A percentile compares a stretch with the other conserved stretches of the same genome.
Evolutionary conservation across 2,888 invertebrate species (phyloP).

Genomic region (Bombyx huttoni): DNA sequence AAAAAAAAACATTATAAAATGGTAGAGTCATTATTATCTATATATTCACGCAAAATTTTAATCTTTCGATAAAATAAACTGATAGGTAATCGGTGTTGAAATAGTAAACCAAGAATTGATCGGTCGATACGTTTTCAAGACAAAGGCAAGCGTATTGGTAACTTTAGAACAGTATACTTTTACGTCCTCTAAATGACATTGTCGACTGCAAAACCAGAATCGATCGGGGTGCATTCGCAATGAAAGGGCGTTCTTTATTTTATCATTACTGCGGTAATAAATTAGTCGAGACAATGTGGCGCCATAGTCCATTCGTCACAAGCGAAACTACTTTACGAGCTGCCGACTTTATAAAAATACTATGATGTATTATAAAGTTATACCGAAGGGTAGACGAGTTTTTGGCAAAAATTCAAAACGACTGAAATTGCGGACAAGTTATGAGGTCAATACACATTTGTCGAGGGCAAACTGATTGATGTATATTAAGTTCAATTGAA

Average conservation of each 20-base stretch:
- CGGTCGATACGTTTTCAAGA: background rate
- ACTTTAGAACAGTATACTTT: background rate
- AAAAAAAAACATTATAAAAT: too few relatives aligned
- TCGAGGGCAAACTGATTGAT: too few relatives aligned
- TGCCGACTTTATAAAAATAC: conserved; percentile 25
- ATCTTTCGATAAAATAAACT: background rate
- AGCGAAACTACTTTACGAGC: conserved; percentile 13
- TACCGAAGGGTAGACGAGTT: conserved; percentile 16
- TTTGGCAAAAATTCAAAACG: conserved; percentile 28
- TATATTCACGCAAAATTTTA: background rate
- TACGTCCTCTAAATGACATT: background rate
- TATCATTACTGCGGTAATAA: conserved; percentile 30
- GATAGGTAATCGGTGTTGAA: background rate
- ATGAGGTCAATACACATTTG: background rate
- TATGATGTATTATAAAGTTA: conserved; percentile 15
- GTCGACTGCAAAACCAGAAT: background rate
- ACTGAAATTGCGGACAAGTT: conserved; percentile 1
- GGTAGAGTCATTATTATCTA: background rate
- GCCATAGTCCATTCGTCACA: conserved; percentile 34
- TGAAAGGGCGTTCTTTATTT: conserved; percentile 13
- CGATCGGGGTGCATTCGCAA: conserved; percentile 8
- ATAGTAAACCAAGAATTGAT: background rate
- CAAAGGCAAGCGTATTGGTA: background rate
- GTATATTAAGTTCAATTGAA: too few relatives aligned
- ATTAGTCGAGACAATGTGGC: conserved; percentile 48